phyloP scores from a whole-genome alignment of 2,888 invertebrate genomes.

The Harpalus rubripes region DNA sequence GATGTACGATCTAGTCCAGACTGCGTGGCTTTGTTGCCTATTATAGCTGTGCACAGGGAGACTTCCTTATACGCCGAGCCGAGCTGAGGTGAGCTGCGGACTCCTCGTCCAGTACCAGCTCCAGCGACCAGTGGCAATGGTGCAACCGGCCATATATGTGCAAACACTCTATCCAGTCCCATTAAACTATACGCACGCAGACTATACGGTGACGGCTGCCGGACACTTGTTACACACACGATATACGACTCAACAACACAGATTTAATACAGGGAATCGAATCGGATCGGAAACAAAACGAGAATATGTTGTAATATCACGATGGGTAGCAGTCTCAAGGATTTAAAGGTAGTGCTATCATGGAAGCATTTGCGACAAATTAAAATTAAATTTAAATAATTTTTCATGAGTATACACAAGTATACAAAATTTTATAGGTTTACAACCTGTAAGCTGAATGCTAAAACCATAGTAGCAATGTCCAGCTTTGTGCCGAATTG shows the following conservation, averaged over 20 bases:
- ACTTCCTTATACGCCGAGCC: conserved; percentile 39
- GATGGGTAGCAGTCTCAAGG: not conserved
- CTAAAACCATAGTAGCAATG: too few relatives aligned
- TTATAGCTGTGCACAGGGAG: conserved; percentile 40
- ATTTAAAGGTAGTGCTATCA: too few relatives aligned
- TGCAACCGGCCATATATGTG: conserved; percentile 41
- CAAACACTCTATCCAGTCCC: conserved; percentile 47
- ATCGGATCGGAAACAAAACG: not conserved
- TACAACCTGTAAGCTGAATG: too few relatives aligned
- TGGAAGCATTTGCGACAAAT: too few relatives aligned
- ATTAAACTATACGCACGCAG: conserved; percentile 39
- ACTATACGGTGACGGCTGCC: conserved; percentile 10
- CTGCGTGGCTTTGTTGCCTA: conserved; percentile 56
- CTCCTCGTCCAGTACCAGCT: not conserved
- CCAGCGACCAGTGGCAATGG: conserved; percentile 18
- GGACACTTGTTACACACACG: conserved; percentile 19
- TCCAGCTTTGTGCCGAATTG: too few relatives aligned
- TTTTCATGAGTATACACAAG: too few relatives aligned
- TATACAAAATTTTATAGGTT: too few relatives aligned
- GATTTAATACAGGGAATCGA: conserved; percentile 2
- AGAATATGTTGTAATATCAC: not conserved
- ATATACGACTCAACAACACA: conserved; percentile 4
- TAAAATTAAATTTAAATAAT: too few relatives aligned
- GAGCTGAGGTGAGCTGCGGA: not conserved
- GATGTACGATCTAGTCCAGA: conserved; percentile 50